Evolutionary conservation across 2,888 invertebrate species (phyloP).

Genomic region (Cryptops parisi): DNA sequence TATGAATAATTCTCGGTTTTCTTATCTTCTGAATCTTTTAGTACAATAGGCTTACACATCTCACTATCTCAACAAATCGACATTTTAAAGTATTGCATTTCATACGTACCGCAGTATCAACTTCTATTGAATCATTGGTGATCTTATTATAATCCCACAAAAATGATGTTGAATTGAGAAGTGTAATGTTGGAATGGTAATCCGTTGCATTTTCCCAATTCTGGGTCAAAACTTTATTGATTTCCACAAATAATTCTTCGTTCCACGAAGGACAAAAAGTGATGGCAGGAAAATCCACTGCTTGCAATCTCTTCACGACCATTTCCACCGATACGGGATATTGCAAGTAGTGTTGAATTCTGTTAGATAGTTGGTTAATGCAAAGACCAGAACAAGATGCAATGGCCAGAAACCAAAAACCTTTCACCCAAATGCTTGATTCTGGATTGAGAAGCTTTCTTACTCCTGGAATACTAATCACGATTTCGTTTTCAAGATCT

Average conservation of each 20-base stretch:
- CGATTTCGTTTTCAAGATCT: too few species aligned
- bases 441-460: not conserved
- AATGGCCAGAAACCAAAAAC: not conserved
- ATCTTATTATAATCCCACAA: not conserved
- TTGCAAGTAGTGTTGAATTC: not conserved
- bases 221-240: too few species aligned
- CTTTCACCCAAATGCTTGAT: conserved; percentile 3
- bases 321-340: not conserved
- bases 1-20: not conserved
- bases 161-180: too few species aligned
- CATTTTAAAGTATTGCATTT: too few species aligned
- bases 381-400: not conserved
- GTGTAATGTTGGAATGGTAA: too few species aligned
- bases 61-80: too few species aligned
- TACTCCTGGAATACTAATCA: conserved; percentile 4
- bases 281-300: conserved; percentile 5
- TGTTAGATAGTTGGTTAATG: not conserved
- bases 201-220: too few species aligned
- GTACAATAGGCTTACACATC: too few species aligned
- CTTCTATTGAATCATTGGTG: not conserved
- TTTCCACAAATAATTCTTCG: not conserved
- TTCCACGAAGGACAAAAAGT: not conserved
- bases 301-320: not conserved
- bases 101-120: not conserved
- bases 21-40: too few species aligned